phyloP scores from a whole-genome alignment of 2,113 vertebrate genomes.

The Catharus fuscescens region DNA sequence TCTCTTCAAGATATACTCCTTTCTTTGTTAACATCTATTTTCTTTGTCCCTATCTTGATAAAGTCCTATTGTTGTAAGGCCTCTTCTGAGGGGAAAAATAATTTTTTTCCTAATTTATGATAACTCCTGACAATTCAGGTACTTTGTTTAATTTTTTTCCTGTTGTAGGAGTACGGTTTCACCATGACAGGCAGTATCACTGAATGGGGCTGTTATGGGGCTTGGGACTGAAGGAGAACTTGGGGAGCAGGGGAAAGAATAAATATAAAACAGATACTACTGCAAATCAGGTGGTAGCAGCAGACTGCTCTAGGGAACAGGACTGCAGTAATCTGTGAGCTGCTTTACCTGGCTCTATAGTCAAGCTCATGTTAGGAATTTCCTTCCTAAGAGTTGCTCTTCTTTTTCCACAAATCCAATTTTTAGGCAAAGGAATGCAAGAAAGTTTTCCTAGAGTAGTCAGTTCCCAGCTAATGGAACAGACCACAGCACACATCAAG shows the following conservation, averaged over 20 bases:
- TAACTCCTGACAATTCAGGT: background rate
- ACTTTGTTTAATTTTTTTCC: background rate
- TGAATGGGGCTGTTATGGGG: background rate
- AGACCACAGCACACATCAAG: background rate
- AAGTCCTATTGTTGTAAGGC: background rate
- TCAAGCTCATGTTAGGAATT: background rate
- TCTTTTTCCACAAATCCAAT: background rate
- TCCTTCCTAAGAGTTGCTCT: background rate
- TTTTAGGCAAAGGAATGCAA: background rate
- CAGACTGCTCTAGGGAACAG: background rate
- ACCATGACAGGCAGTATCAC: background rate
- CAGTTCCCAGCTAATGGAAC: background rate
- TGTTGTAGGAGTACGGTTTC: background rate
- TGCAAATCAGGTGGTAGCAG: background rate
- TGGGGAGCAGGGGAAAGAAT: fast-evolving
- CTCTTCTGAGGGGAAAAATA: background rate
- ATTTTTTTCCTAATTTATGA: background rate
- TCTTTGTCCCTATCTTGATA: background rate
- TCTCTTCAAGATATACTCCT: background rate
- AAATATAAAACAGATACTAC: background rate
- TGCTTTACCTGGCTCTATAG: background rate
- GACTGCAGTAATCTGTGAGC: background rate
- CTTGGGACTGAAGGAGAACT: background rate
- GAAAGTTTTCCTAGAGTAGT: background rate
- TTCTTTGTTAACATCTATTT: background rate